Evolutionary conservation across 2,797 vertebrate genomes (phyloP).

Genomic region (Poeciliopsis gracilis): DNA sequence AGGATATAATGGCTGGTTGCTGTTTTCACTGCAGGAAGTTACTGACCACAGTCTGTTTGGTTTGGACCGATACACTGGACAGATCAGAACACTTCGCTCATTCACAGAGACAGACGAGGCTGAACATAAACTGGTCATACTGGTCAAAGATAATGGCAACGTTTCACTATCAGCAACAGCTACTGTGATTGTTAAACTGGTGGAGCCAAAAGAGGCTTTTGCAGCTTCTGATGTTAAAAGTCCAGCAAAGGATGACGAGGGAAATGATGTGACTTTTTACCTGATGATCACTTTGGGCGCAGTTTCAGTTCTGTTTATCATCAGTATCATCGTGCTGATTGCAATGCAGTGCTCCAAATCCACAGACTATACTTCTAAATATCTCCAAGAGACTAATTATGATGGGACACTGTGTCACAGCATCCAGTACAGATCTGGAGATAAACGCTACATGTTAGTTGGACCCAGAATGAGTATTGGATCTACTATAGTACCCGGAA

Average conservation of each 20-base stretch:
- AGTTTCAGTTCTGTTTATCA: slow-evolving; percentile 52
- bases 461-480: not conserved
- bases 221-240: not conserved
- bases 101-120: too few species aligned
- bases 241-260: fast-evolving
- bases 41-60: too few species aligned
- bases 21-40: too few species aligned
- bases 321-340: slow-evolving; percentile 60
- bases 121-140: too few species aligned
- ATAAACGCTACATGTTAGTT: not conserved
- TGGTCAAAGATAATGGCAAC: too few species aligned
- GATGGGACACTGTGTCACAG: slow-evolving; percentile 47
- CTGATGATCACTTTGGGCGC: slow-evolving; percentile 58
- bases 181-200: slow-evolving; percentile 51
- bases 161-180: too few species aligned
- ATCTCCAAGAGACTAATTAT: slow-evolving; percentile 57
- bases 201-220: not conserved
- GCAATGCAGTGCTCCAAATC: slow-evolving; percentile 63
- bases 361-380: slow-evolving; percentile 48
- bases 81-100: too few species aligned
- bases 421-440: slow-evolving; percentile 4
- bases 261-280: not conserved
- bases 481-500: not conserved
- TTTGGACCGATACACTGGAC: too few species aligned
- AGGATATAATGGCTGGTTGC: too few species aligned